Evolutionary conservation across 2,797 vertebrate genomes (phyloP), one percentile per base, ranked within the genome.

Genomic region (Hypotaenidia okinawae): DNA sequence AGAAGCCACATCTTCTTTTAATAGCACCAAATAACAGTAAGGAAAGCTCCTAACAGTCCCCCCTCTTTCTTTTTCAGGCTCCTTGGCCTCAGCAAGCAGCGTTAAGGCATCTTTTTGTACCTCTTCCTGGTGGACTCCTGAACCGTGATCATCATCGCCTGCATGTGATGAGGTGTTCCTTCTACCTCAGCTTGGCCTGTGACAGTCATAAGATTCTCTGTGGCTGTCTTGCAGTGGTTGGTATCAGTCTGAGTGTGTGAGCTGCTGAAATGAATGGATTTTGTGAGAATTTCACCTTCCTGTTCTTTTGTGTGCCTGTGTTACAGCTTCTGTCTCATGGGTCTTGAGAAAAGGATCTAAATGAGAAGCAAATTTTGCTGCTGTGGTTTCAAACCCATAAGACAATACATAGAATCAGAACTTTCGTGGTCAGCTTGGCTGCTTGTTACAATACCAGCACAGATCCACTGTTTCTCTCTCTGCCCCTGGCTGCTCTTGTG

Each of bases 371-470:
- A 58, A 17, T 89, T 89, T 77, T 91, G 7, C 28, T 77, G 8
- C 1, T 6, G 0, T 16, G 21, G 4, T 66, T 66, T 89, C 61
- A 81, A 73, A 95, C 68, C 24, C 14, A 55, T 79, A 76, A 90
- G n/a, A 51, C 24, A 86, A 35, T 5, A 24, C 13, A 18, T 5
- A 61, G n/a, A 86, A 74, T 14, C 14, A 37, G 74, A 84, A 72
- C 32, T 73, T 41, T 52, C 7, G 17, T 0, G 0, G 27, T 64
- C 14, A 54, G 32, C 21, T 30, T 0, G 0, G 57, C 28, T 85
- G 35, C 43, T 32, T 61, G 19, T 81, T 51, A 61, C 13, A 11
- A 17, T 41, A 45, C 0, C 2, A 89, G 58, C 57, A 64, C 0
- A 3, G 45, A 55, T 37, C 25, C 13, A 6, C 23, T 28, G 2